Evolutionary conservation across 2,797 vertebrate species (phyloP).

Genomic region (Pseudomugil tenellus): DNA sequence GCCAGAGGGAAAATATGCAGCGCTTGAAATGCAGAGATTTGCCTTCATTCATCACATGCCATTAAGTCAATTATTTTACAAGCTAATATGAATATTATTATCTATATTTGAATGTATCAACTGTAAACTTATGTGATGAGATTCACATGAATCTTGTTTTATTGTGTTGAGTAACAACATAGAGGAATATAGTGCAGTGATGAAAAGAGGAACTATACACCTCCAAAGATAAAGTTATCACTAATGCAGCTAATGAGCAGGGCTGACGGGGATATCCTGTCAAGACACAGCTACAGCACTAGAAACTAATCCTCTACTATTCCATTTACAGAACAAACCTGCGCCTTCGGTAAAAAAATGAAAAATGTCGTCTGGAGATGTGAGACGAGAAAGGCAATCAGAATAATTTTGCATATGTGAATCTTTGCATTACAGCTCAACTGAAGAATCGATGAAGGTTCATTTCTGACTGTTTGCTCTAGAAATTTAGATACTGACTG

Average conservation of each 20-base stretch:
- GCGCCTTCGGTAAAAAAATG: slow-evolving; percentile 75
- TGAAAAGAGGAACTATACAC: slow-evolving; percentile 6
- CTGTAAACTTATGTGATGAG: slow-evolving; percentile 29
- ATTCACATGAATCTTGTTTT: slow-evolving; percentile 30
- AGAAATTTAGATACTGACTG: slow-evolving; percentile 14
- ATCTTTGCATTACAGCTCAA: slow-evolving; percentile 31
- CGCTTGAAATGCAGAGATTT: slow-evolving; percentile 53
- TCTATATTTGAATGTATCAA: slow-evolving; percentile 28
- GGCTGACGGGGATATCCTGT: slow-evolving; percentile 44
- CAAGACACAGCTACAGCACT: slow-evolving; percentile 47
- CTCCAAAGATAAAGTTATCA: slow-evolving; percentile 23
- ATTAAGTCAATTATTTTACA: slow-evolving; percentile 51
- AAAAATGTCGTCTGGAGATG: slow-evolving; percentile 74
- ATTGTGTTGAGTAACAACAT: slow-evolving; percentile 4
- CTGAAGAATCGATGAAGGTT: slow-evolving; percentile 12
- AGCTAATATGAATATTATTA: slow-evolving; percentile 50
- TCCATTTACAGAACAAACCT: slow-evolving; percentile 76
- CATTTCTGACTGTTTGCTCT: slow-evolving; percentile 22
- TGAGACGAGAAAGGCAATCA: slow-evolving; percentile 68
- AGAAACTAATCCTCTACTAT: slow-evolving; percentile 54
- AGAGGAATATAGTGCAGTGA: slow-evolving; percentile 26
- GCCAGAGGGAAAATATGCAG: slow-evolving; percentile 46
- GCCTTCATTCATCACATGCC: slow-evolving; percentile 39
- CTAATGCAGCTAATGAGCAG: slow-evolving; percentile 56
- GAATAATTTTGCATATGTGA: slow-evolving; percentile 45